Conservation (phyloP, 2,888 invertebrate species). For the Spodoptera exigua region DNA sequence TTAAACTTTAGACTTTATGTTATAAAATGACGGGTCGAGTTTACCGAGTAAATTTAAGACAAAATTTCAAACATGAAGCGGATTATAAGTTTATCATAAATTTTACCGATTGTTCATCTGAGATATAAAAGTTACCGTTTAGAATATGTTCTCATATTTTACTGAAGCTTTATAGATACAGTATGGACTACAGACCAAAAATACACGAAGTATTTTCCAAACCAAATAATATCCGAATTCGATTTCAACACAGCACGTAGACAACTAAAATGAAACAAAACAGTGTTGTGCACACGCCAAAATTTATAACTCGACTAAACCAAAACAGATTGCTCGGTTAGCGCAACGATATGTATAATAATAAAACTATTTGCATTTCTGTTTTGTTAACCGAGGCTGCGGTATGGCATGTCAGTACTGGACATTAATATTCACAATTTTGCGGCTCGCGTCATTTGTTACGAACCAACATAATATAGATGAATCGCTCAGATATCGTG, state of each 20-base stretch:
- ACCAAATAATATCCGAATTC: too few species aligned
- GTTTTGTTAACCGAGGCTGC: slow-evolving; percentile 35
- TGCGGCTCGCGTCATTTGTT: slow-evolving; percentile 37
- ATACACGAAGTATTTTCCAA: too few species aligned
- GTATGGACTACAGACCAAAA: too few species aligned
- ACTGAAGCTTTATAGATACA: too few species aligned
- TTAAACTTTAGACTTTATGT: background rate
- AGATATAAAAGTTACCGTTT: too few species aligned
- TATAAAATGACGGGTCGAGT: background rate
- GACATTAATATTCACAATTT: slow-evolving; percentile 52
- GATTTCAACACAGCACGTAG: background rate
- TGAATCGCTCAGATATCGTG: slow-evolving; percentile 27
- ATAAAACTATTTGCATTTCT: slow-evolving; percentile 40
- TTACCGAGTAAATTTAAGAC: too few species aligned
- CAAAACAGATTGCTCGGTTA: slow-evolving; percentile 22
- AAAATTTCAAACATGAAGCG: too few species aligned
- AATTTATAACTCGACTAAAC: slow-evolving; percentile 18
- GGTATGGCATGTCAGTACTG: slow-evolving; percentile 40
- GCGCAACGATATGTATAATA: slow-evolving; percentile 16
- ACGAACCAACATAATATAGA: slow-evolving; percentile 32
- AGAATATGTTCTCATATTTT: too few species aligned
- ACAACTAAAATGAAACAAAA: background rate
- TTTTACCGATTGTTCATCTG: too few species aligned
- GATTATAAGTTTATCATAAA: too few species aligned
- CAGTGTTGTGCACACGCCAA: slow-evolving; percentile 23